Evolutionary conservation across 2,888 invertebrate genomes (phyloP).

Genomic region (Tipula unca): DNA sequence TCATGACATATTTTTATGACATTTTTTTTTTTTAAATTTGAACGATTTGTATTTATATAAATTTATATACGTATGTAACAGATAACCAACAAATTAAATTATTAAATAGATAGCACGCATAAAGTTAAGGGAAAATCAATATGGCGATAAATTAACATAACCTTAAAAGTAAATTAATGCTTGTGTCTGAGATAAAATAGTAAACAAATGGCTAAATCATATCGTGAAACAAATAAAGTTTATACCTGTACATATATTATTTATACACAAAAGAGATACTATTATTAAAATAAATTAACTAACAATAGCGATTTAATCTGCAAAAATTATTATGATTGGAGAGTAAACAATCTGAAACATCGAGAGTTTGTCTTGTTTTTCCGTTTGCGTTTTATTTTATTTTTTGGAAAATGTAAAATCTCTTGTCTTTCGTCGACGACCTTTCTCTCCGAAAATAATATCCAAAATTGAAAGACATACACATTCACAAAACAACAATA

Average conservation of each 20-base stretch:
- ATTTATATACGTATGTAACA: background rate
- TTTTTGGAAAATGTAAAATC: background rate
- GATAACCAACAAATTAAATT: slow-evolving; percentile 8
- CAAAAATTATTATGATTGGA: background rate
- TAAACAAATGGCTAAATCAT: background rate
- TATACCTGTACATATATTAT: background rate
- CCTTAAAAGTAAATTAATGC: background rate
- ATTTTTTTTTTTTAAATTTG: background rate
- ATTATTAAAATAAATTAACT: background rate
- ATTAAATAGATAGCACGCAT: background rate
- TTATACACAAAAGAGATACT: background rate
- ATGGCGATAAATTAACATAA: background rate
- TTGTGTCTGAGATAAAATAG: background rate
- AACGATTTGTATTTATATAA: background rate
- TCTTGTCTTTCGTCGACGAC: background rate
- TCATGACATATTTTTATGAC: background rate
- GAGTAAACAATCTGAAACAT: background rate
- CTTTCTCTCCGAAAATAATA: background rate
- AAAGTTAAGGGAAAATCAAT: background rate
- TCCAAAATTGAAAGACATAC: background rate
- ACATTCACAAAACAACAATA: background rate
- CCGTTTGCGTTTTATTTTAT: background rate
- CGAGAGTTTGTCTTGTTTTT: background rate
- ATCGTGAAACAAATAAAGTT: background rate
- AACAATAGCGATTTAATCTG: background rate